Evolutionary conservation across 2,797 vertebrate genomes (phyloP).

Genomic region (Salmo trutta): DNA sequence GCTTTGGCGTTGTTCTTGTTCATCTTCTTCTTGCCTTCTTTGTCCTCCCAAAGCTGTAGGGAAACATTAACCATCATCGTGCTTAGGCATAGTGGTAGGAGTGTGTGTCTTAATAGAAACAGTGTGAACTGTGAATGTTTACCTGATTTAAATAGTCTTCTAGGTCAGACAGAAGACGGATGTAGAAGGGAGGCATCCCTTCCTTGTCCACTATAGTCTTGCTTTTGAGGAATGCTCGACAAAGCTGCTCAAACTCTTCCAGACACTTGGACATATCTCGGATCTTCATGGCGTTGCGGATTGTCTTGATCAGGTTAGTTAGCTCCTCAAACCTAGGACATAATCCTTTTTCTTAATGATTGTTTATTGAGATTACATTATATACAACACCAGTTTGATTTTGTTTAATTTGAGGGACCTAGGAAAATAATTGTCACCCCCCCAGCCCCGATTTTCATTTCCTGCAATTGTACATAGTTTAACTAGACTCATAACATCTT

Average conservation of each 20-base stretch:
- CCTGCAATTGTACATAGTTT: too few species aligned
- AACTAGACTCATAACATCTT: too few species aligned
- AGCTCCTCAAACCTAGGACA: slow-evolving; percentile 87
- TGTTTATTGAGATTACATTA: too few species aligned
- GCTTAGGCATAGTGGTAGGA: background rate
- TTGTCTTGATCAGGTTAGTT: slow-evolving; percentile 90
- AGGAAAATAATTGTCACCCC: too few species aligned
- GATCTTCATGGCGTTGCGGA: slow-evolving; percentile 95
- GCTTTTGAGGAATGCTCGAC: slow-evolving; percentile 88
- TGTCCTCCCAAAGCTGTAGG: slow-evolving; percentile 89
- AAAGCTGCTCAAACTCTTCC: slow-evolving; percentile 91
- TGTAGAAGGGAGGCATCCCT: slow-evolving; percentile 88
- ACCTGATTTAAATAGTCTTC: slow-evolving; percentile 94
- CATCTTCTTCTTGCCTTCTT: slow-evolving; percentile 95
- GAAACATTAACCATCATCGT: background rate
- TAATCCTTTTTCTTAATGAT: background rate
- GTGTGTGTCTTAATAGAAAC: background rate
- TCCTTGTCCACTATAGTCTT: slow-evolving; percentile 93
- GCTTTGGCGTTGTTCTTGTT: slow-evolving; percentile 95
- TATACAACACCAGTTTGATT: too few species aligned
- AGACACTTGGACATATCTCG: slow-evolving; percentile 90
- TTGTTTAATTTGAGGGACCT: too few species aligned
- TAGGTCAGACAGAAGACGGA: slow-evolving; percentile 86
- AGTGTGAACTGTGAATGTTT: background rate
- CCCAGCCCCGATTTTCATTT: too few species aligned